phyloP scores from a whole-genome alignment of 2,888 invertebrate genomes.

The Trissolcus japonicus region DNA sequence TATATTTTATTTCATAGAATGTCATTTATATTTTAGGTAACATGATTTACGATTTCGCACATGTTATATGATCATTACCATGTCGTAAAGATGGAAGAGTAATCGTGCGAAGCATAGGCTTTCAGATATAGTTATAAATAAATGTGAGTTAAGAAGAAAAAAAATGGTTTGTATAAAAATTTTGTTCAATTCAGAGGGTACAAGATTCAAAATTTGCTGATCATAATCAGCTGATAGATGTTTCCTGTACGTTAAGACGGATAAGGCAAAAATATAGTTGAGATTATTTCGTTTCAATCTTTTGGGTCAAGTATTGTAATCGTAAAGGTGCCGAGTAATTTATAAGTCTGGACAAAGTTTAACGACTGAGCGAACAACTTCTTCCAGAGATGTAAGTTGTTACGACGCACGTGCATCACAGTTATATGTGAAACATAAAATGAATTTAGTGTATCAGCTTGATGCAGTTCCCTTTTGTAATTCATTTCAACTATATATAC shows the following conservation, averaged over 20 bases:
- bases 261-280: constrained; percentile 8
- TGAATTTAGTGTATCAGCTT: constrained; percentile 19
- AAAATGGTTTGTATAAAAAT: no score
- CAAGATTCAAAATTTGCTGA: no score
- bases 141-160: no score
- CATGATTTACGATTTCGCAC: no score
- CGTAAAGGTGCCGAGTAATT: constrained; percentile 16
- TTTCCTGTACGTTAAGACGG: constrained; percentile 6
- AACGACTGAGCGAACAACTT: constrained; percentile 24
- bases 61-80: no score
- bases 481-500: constrained; percentile 8
- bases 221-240: constrained; percentile 2
- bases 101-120: no score
- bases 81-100: no score
- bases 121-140: no score
- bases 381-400: constrained; percentile 2
- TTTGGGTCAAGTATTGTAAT: constrained; percentile 37
- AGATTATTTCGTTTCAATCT: constrained; percentile 32
- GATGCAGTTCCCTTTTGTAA: constrained; percentile 23
- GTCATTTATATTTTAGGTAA: not conserved
- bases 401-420: constrained; percentile 8
- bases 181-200: no score
- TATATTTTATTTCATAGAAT: no score
- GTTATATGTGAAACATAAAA: constrained; percentile 25
- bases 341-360: constrained; percentile 43